A percentile compares a stretch with the other conserved stretches of the same genome.
Conservation (phyloP, 2,888 invertebrate species). For the Bibio marci region DNA sequence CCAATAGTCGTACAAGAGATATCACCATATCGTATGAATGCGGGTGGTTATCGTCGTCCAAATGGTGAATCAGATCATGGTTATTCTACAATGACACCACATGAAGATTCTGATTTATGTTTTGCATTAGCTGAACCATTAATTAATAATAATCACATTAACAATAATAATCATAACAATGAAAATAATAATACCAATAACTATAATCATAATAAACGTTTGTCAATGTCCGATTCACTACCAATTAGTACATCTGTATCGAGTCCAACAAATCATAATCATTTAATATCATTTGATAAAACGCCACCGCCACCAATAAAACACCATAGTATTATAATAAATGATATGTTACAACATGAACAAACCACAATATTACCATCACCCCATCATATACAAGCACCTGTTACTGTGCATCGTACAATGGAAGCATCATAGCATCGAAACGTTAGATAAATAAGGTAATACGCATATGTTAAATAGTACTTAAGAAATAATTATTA, state of each 20-base stretch:
- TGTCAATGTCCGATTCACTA: conserved; percentile 39
- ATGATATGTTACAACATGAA: conserved; percentile 27
- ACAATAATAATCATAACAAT: too few species aligned
- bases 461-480: too few species aligned
- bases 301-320: not conserved
- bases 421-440: conserved; percentile 49
- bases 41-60: conserved; percentile 51
- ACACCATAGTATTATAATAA: not conserved
- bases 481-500: too few species aligned
- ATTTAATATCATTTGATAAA: conserved; percentile 4
- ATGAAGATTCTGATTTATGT: conserved; percentile 72
- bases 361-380: conserved; percentile 14
- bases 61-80: conserved; percentile 68
- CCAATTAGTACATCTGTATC: conserved; percentile 36
- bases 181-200: too few species aligned
- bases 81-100: conserved; percentile 86
- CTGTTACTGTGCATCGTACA: conserved; percentile 77
- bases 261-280: conserved; percentile 22
- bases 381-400: conserved; percentile 52
- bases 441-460: too few species aligned
- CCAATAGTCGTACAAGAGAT: conserved; percentile 47
- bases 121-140: conserved; percentile 52
- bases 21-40: conserved; percentile 72
- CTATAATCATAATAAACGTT: conserved; percentile 10
- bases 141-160: conserved; percentile 33